phyloP scores from a whole-genome alignment of 2,888 invertebrate species.

The Papilio protenor region DNA sequence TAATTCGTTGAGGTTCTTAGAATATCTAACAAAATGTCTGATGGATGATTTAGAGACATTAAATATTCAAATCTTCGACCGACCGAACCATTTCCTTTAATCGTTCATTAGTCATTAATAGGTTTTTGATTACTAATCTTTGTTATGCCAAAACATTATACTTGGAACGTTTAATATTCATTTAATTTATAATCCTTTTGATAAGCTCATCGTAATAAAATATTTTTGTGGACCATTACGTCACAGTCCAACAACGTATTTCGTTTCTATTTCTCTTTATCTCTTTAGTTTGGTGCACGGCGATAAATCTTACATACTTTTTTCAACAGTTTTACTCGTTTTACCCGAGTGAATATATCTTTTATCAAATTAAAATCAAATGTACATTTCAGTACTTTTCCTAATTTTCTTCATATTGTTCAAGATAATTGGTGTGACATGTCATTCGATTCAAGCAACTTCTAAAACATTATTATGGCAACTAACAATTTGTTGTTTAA shows the following conservation, averaged over 20 bases:
- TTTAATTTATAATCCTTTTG: slow-evolving; percentile 52
- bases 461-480: slow-evolving; percentile 6
- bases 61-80: slow-evolving; percentile 59
- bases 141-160: slow-evolving; percentile 50
- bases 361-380: no score
- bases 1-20: slow-evolving; percentile 68
- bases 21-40: slow-evolving; percentile 59
- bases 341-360: background rate
- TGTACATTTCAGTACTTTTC: no score
- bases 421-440: background rate
- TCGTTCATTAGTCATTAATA: slow-evolving; percentile 74
- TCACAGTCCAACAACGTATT: background rate
- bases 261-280: slow-evolving; percentile 22
- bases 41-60: slow-evolving; percentile 72
- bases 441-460: background rate
- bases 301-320: background rate
- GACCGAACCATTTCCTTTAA: slow-evolving; percentile 60
- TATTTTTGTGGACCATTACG: slow-evolving; percentile 10
- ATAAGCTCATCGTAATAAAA: slow-evolving; percentile 33
- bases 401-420: background rate
- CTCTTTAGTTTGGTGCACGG: slow-evolving; percentile 12
- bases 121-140: slow-evolving; percentile 69
- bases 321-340: background rate
- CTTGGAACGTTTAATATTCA: slow-evolving; percentile 52
- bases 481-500: slow-evolving; percentile 49